Evolutionary conservation across 2,888 invertebrate genomes (phyloP), one percentile per base, ranked within the genome.

Genomic region (Tryphoninae sp.): DNA sequence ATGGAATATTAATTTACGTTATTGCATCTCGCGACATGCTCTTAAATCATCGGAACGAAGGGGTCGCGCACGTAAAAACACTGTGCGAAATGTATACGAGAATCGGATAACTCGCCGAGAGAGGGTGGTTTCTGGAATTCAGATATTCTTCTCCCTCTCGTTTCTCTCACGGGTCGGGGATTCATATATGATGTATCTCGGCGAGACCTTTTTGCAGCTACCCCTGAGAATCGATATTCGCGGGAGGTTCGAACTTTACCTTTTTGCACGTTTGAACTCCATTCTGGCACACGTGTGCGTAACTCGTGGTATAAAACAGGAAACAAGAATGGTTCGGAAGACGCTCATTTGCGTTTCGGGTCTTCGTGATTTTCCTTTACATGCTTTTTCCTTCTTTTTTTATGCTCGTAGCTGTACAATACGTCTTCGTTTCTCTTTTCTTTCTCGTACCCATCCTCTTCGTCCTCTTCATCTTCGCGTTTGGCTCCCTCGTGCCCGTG

Each of bases 141-240:
- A n/a, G 62, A 22, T 55, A 55, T 16, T 68, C n/a, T 55, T 68
- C 23, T 22, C 23, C 33, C 49, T 33, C 16, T 49, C 49, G 45
- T 23, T 33, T 42, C 64, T 55, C 19, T 55, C 55, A 16, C 26
- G 33, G 6, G 33, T 33, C 33, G 6, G 62, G 33, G 59, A 71
- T 69, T 77, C 71, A 77, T 77, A 22, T 55, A 77, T 77, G 77
- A 71, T 77, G 64, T 64, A 77, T 77, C 33, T 45, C 59, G 64
- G 61, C 61, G 69, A 77, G 62, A 64, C 9, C 53, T 64, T 71
- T 67, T 62, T 26, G n/a, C 9, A 19, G 51, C n/a, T 8, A 8
- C 19, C 42, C 13, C 53, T 53, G 16, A 16, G 55, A 77, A 71
- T 62, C 77, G 77, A 71, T 68, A 77, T 49, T 62, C 55, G 53